Conservation (phyloP, 2,797 vertebrate genomes). For the Rousettus madagascariensis region DNA sequence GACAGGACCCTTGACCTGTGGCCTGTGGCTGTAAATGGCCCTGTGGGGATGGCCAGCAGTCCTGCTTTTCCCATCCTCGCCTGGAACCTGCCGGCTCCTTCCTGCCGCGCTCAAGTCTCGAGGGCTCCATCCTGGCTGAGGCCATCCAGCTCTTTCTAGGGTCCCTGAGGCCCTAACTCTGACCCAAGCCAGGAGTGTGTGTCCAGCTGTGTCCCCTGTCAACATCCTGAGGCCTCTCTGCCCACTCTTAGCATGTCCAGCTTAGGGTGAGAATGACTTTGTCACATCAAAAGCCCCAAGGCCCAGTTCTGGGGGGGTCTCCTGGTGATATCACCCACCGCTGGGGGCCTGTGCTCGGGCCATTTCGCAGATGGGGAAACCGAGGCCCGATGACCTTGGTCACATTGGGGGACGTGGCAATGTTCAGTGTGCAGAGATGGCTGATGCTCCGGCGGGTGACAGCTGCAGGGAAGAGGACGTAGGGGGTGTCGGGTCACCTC, state of each 20-base stretch:
- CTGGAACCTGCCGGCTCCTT: background rate
- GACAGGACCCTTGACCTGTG: background rate
- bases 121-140: background rate
- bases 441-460: background rate
- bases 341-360: background rate
- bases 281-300: background rate
- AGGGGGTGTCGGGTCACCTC: background rate
- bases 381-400: background rate
- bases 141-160: background rate
- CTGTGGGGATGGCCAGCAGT: background rate
- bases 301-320: background rate
- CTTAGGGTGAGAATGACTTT: background rate
- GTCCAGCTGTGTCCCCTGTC: background rate
- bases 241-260: background rate
- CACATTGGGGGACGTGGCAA: background rate
- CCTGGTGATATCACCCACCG: background rate
- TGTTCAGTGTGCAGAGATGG: no score
- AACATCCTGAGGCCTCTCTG: background rate
- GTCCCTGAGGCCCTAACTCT: background rate
- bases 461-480: background rate
- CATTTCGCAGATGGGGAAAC: background rate
- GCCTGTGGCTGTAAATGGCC: slow-evolving; percentile 57
- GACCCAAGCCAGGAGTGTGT: background rate
- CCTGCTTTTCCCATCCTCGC: slow-evolving; percentile 66
- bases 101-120: slow-evolving; percentile 6